Evolutionary conservation across 1,140 invertebrate species (phyloP), one percentile per base, ranked within the genome.

Genomic region (Acromyrmex heyeri): DNA sequence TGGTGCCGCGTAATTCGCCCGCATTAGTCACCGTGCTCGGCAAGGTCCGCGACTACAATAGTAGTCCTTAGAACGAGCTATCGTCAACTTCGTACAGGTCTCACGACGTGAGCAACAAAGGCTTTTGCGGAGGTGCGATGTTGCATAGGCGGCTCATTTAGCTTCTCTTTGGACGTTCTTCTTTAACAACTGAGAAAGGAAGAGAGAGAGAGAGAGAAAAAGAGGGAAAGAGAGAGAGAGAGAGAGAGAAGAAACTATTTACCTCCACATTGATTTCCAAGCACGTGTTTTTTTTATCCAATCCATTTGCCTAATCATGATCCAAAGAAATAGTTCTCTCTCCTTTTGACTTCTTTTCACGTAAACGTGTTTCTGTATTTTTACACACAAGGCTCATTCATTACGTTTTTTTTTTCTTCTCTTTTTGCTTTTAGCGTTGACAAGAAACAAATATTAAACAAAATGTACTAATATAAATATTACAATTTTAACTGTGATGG

Each of bases 1-100:
- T 38, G 65, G 65, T 50, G 61, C 18, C 27, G 70, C 50, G 86
- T 88, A 88, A 87, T 87, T 88, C 53, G 87, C 77, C 73, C 86
- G 77, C 59, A 70, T 67, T 55, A 55, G 38, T 27, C 44, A 27
- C 27, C 55, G 27, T 50, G 69, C 57, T 59, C 70, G 50, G 34
- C 38, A 24, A 48, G 59, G 61, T 24, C 61, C 44, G 59, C 76
- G 76, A 78, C 61, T 78, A 78, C 76, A 78, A 78, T 78, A 53
- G 65, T 69, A 44, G 61, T 65, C 38, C 76, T 78, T 78, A 65
- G 76, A 18, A 44, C 76, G 61, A 64, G 61, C 59, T 78, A 65
- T 78, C 61, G 76, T 78, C 76, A 78, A 65, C 76, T 78, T n/a
- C 61, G 76, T 50, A 61, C 44, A 62, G 76, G 76, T 78, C 61